These are phyloP conservation scores for Nymphalis io DNA, from an alignment of 1,140 invertebrate species.

Conservation along the genomic window DNA sequence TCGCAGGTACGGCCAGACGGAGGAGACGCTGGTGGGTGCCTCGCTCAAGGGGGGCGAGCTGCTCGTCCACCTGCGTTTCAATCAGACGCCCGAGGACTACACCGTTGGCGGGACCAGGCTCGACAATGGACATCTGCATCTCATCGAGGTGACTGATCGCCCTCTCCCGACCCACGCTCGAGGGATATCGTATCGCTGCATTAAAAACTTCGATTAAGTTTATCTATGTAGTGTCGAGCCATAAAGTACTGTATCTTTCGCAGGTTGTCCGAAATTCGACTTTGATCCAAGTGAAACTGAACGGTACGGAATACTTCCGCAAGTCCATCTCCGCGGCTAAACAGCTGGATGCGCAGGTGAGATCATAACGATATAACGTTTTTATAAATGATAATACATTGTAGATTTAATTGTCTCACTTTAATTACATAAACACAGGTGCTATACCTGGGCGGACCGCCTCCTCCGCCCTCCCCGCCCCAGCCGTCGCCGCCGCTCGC, in stretches of 20 bases:
- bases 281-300: slow-evolving; percentile 91
- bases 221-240: neutral
- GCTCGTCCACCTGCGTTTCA: slow-evolving; percentile 89
- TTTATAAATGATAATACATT: neutral
- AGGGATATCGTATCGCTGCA: too few species aligned
- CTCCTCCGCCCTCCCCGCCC: slow-evolving; percentile 68
- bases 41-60: slow-evolving; percentile 89
- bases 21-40: slow-evolving; percentile 88
- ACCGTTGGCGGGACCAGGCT: slow-evolving; percentile 90
- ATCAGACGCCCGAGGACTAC: slow-evolving; percentile 89
- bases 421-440: slow-evolving; percentile 63
- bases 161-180: neutral
- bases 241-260: slow-evolving; percentile 27
- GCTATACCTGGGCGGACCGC: slow-evolving; percentile 90
- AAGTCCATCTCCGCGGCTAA: slow-evolving; percentile 90
- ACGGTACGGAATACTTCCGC: slow-evolving; percentile 93
- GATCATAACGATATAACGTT: neutral
- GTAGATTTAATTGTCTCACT: neutral
- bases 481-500: slow-evolving; percentile 78
- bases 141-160: slow-evolving; percentile 86
- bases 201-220: neutral
- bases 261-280: slow-evolving; percentile 89
- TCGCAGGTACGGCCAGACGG: slow-evolving; percentile 46
- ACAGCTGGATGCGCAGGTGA: slow-evolving; percentile 87
- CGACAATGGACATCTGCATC: slow-evolving; percentile 92